Percentiles rank a stretch among this genome's conserved stretches.
These are phyloP conservation scores for Phengaris arion DNA, from an alignment of 2,888 invertebrate genomes.

Conservation along the genomic window DNA sequence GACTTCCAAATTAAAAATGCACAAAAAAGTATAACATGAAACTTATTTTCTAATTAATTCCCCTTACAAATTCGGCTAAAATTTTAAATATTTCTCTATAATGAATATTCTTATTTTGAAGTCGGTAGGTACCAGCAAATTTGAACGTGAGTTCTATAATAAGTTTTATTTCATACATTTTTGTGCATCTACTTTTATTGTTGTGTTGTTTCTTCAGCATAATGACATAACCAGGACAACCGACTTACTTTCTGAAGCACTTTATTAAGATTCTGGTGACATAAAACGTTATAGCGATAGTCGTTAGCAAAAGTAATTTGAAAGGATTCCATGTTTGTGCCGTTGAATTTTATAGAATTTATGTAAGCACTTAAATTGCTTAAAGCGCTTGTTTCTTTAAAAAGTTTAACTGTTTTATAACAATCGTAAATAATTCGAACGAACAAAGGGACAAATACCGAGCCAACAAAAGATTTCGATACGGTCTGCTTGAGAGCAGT, in stretches of 20 bases:
- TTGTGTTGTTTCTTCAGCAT: not conserved
- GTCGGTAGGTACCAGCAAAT: no score
- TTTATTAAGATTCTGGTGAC: conserved; percentile 27
- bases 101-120: no score
- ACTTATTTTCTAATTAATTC: no score
- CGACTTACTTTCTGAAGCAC: not conserved
- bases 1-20: no score
- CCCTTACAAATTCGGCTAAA: no score
- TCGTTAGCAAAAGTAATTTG: conserved; percentile 23
- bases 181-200: not conserved
- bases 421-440: conserved; percentile 15
- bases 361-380: conserved; percentile 20
- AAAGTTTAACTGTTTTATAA: conserved; percentile 16
- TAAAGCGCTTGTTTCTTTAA: conserved; percentile 20
- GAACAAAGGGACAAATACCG: conserved; percentile 10
- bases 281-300: conserved; percentile 21
- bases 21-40: no score
- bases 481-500: conserved; percentile 4
- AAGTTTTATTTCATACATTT: no score
- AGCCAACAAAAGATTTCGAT: conserved; percentile 12
- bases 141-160: no score
- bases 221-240: not conserved
- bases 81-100: no score
- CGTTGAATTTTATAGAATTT: conserved; percentile 12
- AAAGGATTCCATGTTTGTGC: conserved; percentile 23